phyloP scores from a whole-genome alignment of 2,888 invertebrate genomes.

The Leptarthrus brevirostris region DNA sequence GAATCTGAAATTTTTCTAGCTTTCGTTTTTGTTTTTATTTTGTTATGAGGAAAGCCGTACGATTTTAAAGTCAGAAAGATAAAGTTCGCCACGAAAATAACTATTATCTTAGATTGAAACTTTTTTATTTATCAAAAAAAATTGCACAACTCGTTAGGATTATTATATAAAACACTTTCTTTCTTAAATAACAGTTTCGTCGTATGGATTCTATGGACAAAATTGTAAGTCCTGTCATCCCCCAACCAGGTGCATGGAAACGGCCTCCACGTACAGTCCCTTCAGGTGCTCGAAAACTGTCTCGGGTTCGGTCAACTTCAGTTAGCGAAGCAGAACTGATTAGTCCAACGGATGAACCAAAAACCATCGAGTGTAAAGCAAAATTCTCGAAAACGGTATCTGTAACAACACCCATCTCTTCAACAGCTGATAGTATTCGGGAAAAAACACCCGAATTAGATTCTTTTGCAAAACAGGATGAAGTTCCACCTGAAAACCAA shows the following conservation, averaged over 20 bases:
- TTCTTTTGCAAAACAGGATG: conserved; percentile 56
- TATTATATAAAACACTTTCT: conserved; percentile 69
- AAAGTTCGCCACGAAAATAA: too few relatives aligned
- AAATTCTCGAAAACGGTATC: not conserved
- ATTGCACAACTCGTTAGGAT: too few relatives aligned
- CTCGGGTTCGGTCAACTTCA: conserved; percentile 66
- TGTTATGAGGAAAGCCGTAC: too few relatives aligned
- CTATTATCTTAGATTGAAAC: too few relatives aligned
- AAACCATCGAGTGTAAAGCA: conserved; percentile 60
- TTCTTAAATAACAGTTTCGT: conserved; percentile 69
- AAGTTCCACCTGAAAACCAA: conserved; percentile 56
- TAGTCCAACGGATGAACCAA: conserved; percentile 66
- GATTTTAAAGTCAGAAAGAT: too few relatives aligned
- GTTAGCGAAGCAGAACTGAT: conserved; percentile 68
- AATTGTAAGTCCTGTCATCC: conserved; percentile 92
- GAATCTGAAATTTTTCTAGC: too few relatives aligned
- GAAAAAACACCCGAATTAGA: conserved; percentile 62
- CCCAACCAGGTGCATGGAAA: conserved; percentile 89
- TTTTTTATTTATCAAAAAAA: too few relatives aligned
- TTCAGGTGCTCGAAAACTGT: conserved; percentile 63
- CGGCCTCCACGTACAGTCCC: conserved; percentile 68
- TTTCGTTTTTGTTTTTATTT: conserved; percentile 63
- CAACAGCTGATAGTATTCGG: conserved; percentile 60
- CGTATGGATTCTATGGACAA: conserved; percentile 84
- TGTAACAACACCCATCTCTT: not conserved